A percentile compares a stretch with the other conserved stretches of the same genome.
phyloP scores from a whole-genome alignment of 2,113 vertebrate species.

The Myotis yumanensis region DNA sequence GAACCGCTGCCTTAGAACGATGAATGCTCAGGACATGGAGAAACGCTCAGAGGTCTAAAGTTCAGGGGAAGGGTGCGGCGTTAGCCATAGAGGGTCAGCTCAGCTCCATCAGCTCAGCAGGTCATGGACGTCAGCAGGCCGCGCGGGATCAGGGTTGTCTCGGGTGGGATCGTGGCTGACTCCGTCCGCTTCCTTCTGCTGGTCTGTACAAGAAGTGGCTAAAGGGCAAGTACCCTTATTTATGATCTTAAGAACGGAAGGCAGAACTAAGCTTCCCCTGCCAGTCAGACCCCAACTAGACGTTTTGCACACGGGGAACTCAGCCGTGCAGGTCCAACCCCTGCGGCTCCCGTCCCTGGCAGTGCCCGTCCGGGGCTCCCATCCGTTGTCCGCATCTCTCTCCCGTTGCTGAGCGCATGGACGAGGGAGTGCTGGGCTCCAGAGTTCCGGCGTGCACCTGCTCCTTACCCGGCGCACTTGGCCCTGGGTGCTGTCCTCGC shows the following conservation, averaged over 20 bases:
- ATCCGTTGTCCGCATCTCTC: background rate
- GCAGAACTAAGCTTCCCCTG: no score
- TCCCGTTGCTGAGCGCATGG: background rate
- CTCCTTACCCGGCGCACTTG: rapidly evolving
- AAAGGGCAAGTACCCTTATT: background rate
- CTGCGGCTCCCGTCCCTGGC: background rate
- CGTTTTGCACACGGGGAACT: background rate
- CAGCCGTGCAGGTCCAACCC: background rate
- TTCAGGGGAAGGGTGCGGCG: background rate
- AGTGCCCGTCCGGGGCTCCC: background rate
- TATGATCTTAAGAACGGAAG: background rate
- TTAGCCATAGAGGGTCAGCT: rapidly evolving
- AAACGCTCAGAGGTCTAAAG: background rate
- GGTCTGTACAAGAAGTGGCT: background rate
- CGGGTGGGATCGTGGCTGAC: rapidly evolving
- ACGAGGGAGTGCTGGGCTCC: background rate
- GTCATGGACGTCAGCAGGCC: background rate
- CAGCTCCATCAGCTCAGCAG: background rate
- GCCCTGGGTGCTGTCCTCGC: background rate
- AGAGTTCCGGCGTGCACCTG: no score
- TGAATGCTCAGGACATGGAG: rapidly evolving
- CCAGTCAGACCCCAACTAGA: background rate
- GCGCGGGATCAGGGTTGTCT: background rate
- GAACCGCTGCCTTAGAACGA: no score
- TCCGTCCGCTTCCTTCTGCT: background rate